Base-by-base conservation (phyloP, 92 coral and sea anemone genomes). In the Phenganax stokvisi region DNA sequence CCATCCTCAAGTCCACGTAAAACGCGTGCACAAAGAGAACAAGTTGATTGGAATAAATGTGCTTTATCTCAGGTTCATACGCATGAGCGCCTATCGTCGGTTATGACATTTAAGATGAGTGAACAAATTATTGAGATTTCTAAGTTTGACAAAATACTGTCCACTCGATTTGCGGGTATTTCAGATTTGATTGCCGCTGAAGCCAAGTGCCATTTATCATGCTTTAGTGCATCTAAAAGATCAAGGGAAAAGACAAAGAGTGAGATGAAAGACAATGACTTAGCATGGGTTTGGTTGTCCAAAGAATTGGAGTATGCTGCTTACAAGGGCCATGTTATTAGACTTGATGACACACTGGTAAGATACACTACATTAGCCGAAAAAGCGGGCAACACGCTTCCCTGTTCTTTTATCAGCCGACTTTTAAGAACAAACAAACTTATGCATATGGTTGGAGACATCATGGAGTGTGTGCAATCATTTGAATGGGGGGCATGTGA, bases 261-360 rank as follows among this genome's bases (percentile, higher is more conserved):
- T 25, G 77, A 44, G 27, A 60, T 53, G 8, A 75, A 81, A 47
- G 90, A 87, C 79, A 84, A 29, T 84, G 89, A 86, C 54, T 69
- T 84, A 15, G 84, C 90, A 51, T 10, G 80, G 60, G 84, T 86
- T 52, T 86, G 87, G 86, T 64, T 86, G 37, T 86, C 85, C 68
- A 74, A 86, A 57, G 85, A 89, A 72, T 54, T 86, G 67, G 74
- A 83, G 55, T 88, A 86, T 83, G 89, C 89, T 44, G 84, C 91
- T 63, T 82, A 82, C 44, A 79, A 86, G 76, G 84, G 84, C 17
- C 57, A 81, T 44, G 86, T 88, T 20, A 20, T 20, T 20, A 20
- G 25, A 20, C 25, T 20, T 20, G 25, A 20, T 20, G 25, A 20
- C 25, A 20, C 25, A 20, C 25, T 20, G 25, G 25, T 20, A 20